These are phyloP conservation scores for Actenoides hombroni DNA, from an alignment of 2,113 vertebrate genomes.

Conservation along the genomic window DNA sequence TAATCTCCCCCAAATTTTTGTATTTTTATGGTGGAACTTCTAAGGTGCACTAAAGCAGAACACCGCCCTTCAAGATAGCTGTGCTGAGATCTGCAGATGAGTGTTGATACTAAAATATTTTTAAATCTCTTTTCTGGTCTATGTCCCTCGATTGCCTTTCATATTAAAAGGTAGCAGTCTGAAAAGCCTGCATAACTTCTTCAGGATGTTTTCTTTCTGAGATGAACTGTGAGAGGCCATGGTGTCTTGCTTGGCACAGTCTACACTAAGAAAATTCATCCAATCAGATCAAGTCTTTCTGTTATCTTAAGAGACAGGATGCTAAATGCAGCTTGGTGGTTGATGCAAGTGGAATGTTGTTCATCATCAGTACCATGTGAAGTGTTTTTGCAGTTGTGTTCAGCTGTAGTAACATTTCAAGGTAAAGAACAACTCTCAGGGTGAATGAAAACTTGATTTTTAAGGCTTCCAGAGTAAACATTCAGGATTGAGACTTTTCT, in stretches of 20 bases:
- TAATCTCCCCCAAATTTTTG: neutral
- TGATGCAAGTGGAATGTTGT: neutral
- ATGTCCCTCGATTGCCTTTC: neutral
- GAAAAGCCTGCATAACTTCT: neutral
- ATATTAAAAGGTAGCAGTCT: neutral
- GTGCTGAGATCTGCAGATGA: neutral
- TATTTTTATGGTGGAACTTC: neutral
- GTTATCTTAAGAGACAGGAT: neutral
- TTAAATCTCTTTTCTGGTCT: neutral
- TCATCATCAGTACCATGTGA: neutral
- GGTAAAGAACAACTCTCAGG: neutral
- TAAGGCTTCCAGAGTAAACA: neutral
- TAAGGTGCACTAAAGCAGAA: neutral
- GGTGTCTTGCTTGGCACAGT: neutral
- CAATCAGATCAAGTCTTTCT: neutral
- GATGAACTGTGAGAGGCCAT: neutral
- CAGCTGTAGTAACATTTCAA: neutral
- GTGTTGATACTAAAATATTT: neutral
- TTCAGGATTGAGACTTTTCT: neutral
- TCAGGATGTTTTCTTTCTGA: slow-evolving; percentile 4
- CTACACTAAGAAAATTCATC: neutral
- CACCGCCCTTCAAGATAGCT: neutral
- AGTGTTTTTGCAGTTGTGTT: neutral
- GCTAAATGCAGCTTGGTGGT: neutral
- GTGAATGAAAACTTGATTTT: neutral